Percentiles rank a stretch among this genome's conserved stretches.
Evolutionary conservation across 1,140 invertebrate species (phyloP).

Genomic region (Phocides pigmalion): DNA sequence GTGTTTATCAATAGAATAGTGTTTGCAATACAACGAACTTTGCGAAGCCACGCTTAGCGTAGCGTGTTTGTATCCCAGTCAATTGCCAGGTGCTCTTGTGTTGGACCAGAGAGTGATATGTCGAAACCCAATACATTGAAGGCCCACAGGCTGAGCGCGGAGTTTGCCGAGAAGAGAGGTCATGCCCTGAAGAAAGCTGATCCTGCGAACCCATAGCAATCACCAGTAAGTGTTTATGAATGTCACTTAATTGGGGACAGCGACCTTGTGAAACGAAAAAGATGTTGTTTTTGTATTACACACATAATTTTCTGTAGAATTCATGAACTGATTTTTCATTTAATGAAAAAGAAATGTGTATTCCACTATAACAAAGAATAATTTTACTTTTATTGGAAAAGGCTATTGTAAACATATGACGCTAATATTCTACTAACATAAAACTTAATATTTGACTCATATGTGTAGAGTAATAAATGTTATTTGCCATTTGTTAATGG

Average conservation of each 20-base stretch:
- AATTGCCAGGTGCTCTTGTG: constrained; percentile 9
- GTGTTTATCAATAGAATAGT: constrained; percentile 43
- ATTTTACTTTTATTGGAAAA: no score
- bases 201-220: constrained; percentile 75
- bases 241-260: background rate
- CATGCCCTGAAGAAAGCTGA: constrained; percentile 70
- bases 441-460: no score
- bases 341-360: no score
- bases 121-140: constrained; percentile 77
- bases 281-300: background rate
- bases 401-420: no score
- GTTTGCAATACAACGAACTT: constrained; percentile 67
- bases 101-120: constrained; percentile 59
- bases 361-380: no score
- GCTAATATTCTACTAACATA: no score
- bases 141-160: constrained; percentile 75
- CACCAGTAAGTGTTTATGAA: constrained; percentile 64
- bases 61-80: constrained; percentile 32
- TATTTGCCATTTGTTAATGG: no score
- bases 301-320: no score
- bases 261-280: background rate
- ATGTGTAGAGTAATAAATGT: no score
- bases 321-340: no score
- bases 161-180: constrained; percentile 74
- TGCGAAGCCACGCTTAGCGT: background rate